These are phyloP conservation scores for Temnopleurus reevesii DNA, from an alignment of 53 echinoderm and acorn worm genomes.

Conservation along the genomic window DNA sequence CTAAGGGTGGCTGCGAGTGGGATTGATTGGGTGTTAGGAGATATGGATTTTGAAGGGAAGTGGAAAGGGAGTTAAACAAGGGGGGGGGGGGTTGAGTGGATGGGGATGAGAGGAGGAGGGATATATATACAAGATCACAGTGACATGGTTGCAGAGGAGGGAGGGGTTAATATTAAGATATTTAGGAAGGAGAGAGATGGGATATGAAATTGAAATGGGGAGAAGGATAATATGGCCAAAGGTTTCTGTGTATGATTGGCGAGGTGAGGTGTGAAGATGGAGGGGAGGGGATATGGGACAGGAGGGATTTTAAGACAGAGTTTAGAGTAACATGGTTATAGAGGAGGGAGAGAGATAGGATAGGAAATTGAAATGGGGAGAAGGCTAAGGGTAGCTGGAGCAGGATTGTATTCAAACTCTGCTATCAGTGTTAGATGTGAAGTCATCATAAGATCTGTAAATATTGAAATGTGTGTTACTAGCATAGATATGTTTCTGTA, in stretches of 20 bases:
- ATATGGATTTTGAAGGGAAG: background rate
- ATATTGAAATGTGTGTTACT: too few species aligned
- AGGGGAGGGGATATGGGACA: background rate
- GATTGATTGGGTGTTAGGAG: background rate
- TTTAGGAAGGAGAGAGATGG: background rate
- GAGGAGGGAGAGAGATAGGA: background rate
- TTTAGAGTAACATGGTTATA: too few species aligned
- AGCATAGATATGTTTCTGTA: too few species aligned
- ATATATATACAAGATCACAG: too few species aligned
- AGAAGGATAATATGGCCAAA: background rate
- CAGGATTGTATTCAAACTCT: too few species aligned
- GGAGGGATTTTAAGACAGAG: too few species aligned
- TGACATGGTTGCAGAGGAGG: background rate
- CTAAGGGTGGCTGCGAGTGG: background rate
- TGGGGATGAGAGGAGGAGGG: too few species aligned
- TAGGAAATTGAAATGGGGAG: slow-evolving; percentile 10
- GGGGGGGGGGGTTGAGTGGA: background rate
- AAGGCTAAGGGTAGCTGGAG: background rate
- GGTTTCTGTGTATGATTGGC: background rate
- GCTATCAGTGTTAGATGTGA: too few species aligned
- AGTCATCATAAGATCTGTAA: too few species aligned
- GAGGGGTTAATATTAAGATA: background rate
- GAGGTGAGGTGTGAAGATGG: background rate
- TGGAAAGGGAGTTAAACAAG: background rate
- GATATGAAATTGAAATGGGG: slow-evolving; percentile 7